Percentiles rank a stretch among this genome's conserved stretches.
Evolutionary conservation across 2,888 invertebrate species (phyloP).

Genomic region (Anorthoa munda): DNA sequence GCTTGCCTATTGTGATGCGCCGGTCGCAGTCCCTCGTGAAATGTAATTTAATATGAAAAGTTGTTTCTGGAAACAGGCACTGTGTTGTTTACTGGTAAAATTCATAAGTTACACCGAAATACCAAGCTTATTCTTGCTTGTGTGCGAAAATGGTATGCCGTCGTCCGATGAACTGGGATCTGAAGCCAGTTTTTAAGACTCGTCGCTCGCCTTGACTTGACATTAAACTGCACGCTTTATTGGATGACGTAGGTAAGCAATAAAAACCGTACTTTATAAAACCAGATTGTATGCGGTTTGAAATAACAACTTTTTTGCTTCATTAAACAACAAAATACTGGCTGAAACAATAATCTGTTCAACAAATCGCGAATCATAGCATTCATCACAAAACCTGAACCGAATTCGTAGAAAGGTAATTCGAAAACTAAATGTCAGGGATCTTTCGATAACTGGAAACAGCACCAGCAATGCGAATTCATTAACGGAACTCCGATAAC

Average conservation of each 20-base stretch:
- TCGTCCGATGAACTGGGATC: conserved; percentile 28
- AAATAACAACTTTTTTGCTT: conserved; percentile 1
- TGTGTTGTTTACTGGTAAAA: conserved; percentile 11
- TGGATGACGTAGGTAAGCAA: neutral
- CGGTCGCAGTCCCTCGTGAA: conserved; percentile 8
- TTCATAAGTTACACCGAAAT: conserved; percentile 36
- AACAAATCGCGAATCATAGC: neutral
- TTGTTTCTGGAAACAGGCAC: conserved; percentile 13
- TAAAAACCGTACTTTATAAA: neutral
- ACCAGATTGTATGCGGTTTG: neutral
- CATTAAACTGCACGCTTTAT: conserved; percentile 27
- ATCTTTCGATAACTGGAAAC: conserved; percentile 62
- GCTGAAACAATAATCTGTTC: neutral
- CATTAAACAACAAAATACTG: neutral
- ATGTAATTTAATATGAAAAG: conserved; percentile 24
- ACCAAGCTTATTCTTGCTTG: conserved; percentile 15
- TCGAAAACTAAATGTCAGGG: conserved; percentile 29
- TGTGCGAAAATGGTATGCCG: conserved; percentile 14
- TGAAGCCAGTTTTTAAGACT: conserved; percentile 18
- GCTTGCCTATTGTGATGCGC: conserved; percentile 12
- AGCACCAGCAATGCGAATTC: conserved; percentile 68
- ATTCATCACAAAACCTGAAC: neutral
- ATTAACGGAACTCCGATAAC: conserved; percentile 70
- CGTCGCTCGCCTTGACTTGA: conserved; percentile 23
- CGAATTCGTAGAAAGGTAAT: conserved; percentile 1